These are phyloP conservation scores for Neodontobutis hainanensis DNA, from an alignment of 2,113 vertebrate genomes.

Conservation along the genomic window DNA sequence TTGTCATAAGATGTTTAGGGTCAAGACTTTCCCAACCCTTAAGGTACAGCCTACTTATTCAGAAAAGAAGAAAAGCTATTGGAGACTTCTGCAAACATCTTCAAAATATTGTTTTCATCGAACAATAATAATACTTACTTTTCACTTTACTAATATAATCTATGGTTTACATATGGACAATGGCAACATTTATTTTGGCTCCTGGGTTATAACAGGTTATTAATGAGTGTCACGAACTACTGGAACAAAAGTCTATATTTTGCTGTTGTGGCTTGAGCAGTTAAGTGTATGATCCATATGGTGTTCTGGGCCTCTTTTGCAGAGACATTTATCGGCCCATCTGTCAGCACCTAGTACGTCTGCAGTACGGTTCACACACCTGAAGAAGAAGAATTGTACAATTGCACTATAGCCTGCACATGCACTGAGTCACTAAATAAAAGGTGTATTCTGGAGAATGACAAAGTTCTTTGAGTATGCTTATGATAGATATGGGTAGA, in stretches of 20 bases:
- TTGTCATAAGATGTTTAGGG: too few species aligned
- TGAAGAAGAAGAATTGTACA: constrained; percentile 69
- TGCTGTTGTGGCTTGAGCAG: constrained; percentile 38
- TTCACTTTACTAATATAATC: too few species aligned
- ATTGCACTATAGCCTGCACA: constrained; percentile 65
- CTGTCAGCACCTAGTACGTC: constrained; percentile 25
- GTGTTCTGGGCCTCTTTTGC: constrained; percentile 13
- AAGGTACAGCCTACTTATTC: too few species aligned
- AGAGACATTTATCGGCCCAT: constrained; percentile 5
- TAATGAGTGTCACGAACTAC: not conserved
- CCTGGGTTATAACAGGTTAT: too few species aligned
- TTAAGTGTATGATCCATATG: not conserved
- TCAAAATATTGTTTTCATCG: too few species aligned
- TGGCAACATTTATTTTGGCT: not conserved
- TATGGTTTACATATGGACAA: not conserved
- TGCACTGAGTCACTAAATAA: constrained; percentile 71
- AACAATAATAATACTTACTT: too few species aligned
- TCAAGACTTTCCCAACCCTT: too few species aligned
- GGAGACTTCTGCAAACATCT: too few species aligned
- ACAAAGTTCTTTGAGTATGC: constrained; percentile 75
- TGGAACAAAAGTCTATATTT: constrained; percentile 22
- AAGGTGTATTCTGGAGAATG: constrained; percentile 78
- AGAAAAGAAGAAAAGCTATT: too few species aligned
- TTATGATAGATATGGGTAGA: constrained; percentile 19
- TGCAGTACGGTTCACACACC: constrained; percentile 41